These are phyloP conservation scores for Tortrix viridana DNA, from an alignment of 2,888 invertebrate genomes.

Conservation along the genomic window DNA sequence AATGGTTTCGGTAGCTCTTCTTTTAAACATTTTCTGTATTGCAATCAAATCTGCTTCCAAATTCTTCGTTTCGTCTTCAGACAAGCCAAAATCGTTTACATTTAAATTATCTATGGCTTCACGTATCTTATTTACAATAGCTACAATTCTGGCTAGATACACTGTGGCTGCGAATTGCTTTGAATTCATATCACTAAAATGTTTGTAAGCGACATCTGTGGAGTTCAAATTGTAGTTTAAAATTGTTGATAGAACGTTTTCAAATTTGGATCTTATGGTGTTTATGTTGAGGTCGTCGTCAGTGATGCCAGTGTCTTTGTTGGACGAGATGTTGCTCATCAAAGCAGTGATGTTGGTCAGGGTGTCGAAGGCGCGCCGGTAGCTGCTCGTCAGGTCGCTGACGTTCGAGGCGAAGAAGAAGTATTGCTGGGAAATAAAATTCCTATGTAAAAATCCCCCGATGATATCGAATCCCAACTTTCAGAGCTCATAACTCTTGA, in stretches of 20 bases:
- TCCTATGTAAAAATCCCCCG: neutral
- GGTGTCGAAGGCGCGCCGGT: constrained; percentile 60
- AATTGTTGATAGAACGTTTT: constrained; percentile 56
- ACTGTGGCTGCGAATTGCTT: constrained; percentile 61
- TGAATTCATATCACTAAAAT: constrained; percentile 62
- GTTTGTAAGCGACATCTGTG: constrained; percentile 54
- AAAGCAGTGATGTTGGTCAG: constrained; percentile 52
- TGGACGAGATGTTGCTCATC: constrained; percentile 53
- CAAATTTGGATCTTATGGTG: constrained; percentile 57
- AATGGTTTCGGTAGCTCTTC: constrained; percentile 62
- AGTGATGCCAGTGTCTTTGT: constrained; percentile 50
- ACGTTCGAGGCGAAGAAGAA: constrained; percentile 63
- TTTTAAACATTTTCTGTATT: constrained; percentile 63
- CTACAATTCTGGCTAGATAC: constrained; percentile 67
- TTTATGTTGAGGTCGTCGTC: constrained; percentile 54
- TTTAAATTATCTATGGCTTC: constrained; percentile 52
- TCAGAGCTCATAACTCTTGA: no score
- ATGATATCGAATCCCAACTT: no score
- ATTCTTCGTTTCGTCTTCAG: constrained; percentile 51
- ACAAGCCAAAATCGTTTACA: constrained; percentile 44
- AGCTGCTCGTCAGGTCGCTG: constrained; percentile 62
- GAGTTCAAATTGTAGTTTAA: constrained; percentile 60
- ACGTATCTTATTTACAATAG: constrained; percentile 62
- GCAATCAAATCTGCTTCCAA: constrained; percentile 52
- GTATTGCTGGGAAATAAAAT: constrained; percentile 67